Conservation (phyloP, 2,888 invertebrate species). For the Aphodius granarius region DNA sequence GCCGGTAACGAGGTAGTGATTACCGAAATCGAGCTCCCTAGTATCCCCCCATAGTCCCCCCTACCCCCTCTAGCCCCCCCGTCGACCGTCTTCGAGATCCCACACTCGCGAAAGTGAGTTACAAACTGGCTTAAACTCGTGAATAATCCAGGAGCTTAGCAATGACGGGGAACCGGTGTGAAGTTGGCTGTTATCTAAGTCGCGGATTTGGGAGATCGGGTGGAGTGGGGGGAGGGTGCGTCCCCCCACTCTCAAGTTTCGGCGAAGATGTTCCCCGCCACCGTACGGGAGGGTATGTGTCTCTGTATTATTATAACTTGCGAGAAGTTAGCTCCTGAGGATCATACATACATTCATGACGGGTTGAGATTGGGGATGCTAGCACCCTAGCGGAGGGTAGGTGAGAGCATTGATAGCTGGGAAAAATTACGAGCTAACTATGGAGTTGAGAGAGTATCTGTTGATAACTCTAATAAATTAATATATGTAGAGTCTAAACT, state of each 20-base stretch:
- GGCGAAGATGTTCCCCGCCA: constrained; percentile 33
- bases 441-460: constrained; percentile 28
- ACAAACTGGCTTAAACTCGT: constrained; percentile 52
- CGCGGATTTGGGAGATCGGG: constrained; percentile 46
- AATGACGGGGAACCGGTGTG: constrained; percentile 50
- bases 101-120: constrained; percentile 49
- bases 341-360: constrained; percentile 52
- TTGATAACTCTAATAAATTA: constrained; percentile 40
- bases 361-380: constrained; percentile 30
- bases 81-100: constrained; percentile 38
- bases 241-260: constrained; percentile 38
- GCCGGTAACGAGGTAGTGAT: constrained; percentile 9
- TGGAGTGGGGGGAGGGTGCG: neutral
- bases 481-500: no score
- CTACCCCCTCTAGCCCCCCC: constrained; percentile 2
- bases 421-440: neutral
- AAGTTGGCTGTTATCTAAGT: constrained; percentile 51
- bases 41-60: neutral
- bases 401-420: neutral
- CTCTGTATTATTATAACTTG: constrained; percentile 50
- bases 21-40: constrained; percentile 1
- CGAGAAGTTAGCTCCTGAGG: constrained; percentile 42
- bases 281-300: constrained; percentile 29
- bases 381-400: neutral
- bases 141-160: constrained; percentile 53